Evolutionary conservation across 2,797 vertebrate species (phyloP), one percentile per base, ranked within the genome.

Genomic region (Sparidentex hasta): DNA sequence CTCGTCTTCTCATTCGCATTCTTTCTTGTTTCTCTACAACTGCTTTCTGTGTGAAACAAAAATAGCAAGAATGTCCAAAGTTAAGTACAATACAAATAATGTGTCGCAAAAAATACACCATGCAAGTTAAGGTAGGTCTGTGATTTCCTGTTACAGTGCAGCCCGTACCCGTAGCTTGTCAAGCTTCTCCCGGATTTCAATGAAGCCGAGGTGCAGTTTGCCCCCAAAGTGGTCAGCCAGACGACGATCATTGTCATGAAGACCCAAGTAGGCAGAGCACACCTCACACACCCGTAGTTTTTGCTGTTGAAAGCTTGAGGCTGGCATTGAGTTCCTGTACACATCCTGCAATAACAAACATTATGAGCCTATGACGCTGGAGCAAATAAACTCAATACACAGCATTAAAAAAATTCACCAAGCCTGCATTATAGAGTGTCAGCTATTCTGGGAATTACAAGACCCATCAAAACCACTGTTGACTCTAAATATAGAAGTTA

Each of bases 141-240:
- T 23, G 12, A 0, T 2, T 29, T 38, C 14, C 0, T 23, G 27
- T 21, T 43, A 4, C 13, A 47, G 2, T 4, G 8, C 4, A 47
- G 3, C 11, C 1, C 83, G 88, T 79, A 99, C 98, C 96, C 97
- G 96, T 71, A 99, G 95, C 90, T 97, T 97, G 73, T 99, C 98
- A 57, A 99, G 96, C 83, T 99, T 99, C 93, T 99, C 98, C 51
- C 98, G 96, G 90, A 99, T 99, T 95, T 99, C 97, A 87, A 99
- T 99, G 92, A 99, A 99, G 83, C 98, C 98, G 74, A 99, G 93
- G 90, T 99, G 98, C 51, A 99, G 95, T 88, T 99, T 99, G 57
- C 98, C 98, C n/a, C 98, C 98, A 71, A 99, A 99, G 91, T 99
- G 98, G 93, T 99, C 98, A 20, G 98, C 98, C 71, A 99, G 95